Evolutionary conservation across 2,888 invertebrate genomes (phyloP).

Genomic region (Lydus trimaculatus): DNA sequence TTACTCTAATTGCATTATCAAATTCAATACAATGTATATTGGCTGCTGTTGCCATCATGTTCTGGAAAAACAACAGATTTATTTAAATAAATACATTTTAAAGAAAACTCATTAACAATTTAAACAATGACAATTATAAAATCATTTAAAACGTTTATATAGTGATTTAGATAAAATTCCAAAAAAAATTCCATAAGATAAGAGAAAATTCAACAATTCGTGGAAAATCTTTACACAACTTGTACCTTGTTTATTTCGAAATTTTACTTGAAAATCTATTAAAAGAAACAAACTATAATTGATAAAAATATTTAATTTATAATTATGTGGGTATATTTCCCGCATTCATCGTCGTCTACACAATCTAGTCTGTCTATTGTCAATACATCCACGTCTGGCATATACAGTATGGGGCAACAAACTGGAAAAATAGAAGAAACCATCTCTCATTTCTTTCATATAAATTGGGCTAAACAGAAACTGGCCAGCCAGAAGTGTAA

Average conservation of each 20-base stretch:
- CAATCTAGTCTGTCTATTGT: not conserved
- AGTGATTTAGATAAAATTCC: not conserved
- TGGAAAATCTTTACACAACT: not conserved
- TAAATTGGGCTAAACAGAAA: no score
- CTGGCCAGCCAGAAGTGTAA: no score
- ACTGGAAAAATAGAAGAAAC: no score
- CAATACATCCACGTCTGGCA: no score
- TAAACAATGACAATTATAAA: not conserved
- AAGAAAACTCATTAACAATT: not conserved
- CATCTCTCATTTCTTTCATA: no score
- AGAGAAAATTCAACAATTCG: not conserved
- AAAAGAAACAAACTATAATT: not conserved
- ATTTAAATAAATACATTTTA: not conserved
- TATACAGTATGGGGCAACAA: no score
- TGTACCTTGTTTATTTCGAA: not conserved
- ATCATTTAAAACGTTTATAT: not conserved
- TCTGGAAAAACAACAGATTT: constrained; percentile 12
- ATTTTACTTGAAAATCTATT: not conserved
- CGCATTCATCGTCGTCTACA: not conserved
- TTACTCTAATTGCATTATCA: constrained; percentile 3
- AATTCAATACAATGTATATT: constrained; percentile 9
- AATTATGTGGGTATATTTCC: constrained; percentile 5
- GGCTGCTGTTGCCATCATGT: constrained; percentile 17
- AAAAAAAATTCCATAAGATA: not conserved
- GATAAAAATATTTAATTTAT: not conserved